Evolutionary conservation across 2,113 vertebrate species (phyloP).

Genomic region (Cottus gobio): DNA sequence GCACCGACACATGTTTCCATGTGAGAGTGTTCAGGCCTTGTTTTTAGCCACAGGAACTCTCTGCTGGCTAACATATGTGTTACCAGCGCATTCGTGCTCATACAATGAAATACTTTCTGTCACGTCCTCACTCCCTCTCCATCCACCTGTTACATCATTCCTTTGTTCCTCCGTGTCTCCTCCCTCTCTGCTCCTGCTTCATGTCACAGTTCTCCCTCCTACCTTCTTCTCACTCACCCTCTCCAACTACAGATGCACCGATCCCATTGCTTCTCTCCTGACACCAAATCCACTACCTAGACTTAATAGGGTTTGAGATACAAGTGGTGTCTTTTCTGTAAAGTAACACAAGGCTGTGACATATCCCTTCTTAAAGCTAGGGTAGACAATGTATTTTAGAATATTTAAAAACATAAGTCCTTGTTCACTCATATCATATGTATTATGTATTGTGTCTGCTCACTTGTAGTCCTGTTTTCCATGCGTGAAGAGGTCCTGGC

Average conservation of each 20-base stretch:
- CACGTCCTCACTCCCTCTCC: too few species aligned
- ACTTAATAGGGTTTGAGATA: background rate
- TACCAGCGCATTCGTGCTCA: background rate
- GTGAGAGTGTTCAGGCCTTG: background rate
- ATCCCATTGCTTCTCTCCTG: background rate
- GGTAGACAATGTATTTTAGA: too few species aligned
- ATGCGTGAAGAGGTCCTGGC: constrained; percentile 88
- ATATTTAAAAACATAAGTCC: too few species aligned
- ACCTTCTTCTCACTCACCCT: too few species aligned
- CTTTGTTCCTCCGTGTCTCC: constrained; percentile 12
- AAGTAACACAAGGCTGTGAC: background rate
- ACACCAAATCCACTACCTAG: background rate
- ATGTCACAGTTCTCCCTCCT: background rate
- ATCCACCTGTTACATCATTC: constrained; percentile 4
- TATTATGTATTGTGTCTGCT: constrained; percentile 47
- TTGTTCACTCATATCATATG: background rate
- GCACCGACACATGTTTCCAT: background rate
- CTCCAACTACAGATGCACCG: background rate
- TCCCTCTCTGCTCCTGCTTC: background rate
- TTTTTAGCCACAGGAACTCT: background rate
- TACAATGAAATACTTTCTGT: background rate
- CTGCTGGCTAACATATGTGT: background rate
- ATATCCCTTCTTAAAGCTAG: background rate
- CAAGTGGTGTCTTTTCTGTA: too few species aligned
- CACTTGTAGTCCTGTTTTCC: constrained; percentile 91